Base-by-base conservation (phyloP, 2,113 vertebrate species). In the Channa argus region DNA sequence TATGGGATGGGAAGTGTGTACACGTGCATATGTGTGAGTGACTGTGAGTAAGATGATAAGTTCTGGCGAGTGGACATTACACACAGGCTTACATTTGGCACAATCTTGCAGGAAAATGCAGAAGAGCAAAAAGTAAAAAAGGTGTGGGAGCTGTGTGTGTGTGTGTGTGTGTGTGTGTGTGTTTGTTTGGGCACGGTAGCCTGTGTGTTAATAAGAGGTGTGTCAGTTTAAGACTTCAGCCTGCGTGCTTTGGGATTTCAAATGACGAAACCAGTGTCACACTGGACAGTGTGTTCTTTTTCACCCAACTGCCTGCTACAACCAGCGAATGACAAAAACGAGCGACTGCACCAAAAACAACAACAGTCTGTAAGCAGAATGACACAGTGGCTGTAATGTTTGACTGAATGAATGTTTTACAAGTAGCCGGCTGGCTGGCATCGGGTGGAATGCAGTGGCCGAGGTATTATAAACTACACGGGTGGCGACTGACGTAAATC, bases 221-320 rank as follows among this genome's bases (percentile, higher is more conserved):
- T 50, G 62, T 52, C 38, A 0, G n/a, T 68, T 77, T 60, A 69
- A 2, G 6, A 51, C 58, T 38, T 58, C 43, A 24, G n/a, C 45
- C 49, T 62, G 71, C 46, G 60, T 38, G 59, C 44, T n/a, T 7
- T 38, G 65, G 56, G 63, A 72, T 52, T 58, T 62, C 3, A 47
- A 43, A 63, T 79, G 68, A 65, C n/a, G 62, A 63, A 44, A 74
- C 11, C 7, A 59, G 43, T 5, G 24, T 12, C 33, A 63, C 62
- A 83, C 0, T 11, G 63, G 77, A 86, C 84, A 84, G 44, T 6
- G 6, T 74, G 88, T 76, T 79, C 66, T 72, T 83, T 66, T 66
- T 63, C 50, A 50, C 45, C 44, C 8, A 43, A 65, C 4, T n/a
- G 37, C 51, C 9, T 46, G 3, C 41, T n/a, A 39, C 2, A 3